Evolutionary conservation across 2,113 vertebrate species (phyloP).

Genomic region (Hiodon tergisus): DNA sequence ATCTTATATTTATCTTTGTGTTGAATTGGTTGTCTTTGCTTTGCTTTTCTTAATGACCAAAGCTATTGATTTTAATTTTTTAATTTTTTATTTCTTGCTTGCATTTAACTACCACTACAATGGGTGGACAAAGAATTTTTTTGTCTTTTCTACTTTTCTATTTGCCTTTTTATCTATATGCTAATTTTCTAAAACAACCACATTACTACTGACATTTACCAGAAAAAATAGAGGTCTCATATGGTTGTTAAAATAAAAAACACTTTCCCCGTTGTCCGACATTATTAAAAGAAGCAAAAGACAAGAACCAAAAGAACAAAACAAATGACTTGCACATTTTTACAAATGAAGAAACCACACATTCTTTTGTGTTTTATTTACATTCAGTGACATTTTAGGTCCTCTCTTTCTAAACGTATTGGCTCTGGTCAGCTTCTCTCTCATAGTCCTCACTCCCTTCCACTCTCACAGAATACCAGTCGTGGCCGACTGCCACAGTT

Average conservation of each 20-base stretch:
- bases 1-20: slow-evolving; percentile 32
- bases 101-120: slow-evolving; percentile 48
- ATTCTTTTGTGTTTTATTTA: slow-evolving; percentile 53
- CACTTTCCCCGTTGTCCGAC: neutral
- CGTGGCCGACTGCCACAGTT: neutral
- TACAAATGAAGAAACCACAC: slow-evolving; percentile 33
- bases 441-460: neutral
- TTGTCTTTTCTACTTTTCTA: slow-evolving; percentile 23
- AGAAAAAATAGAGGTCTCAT: neutral
- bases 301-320: slow-evolving; percentile 45
- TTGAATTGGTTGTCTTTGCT: slow-evolving; percentile 26
- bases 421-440: slow-evolving; percentile 6
- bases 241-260: neutral
- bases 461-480: slow-evolving; percentile 22
- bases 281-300: slow-evolving; percentile 8
- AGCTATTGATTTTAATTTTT: slow-evolving; percentile 25
- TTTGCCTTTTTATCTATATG: slow-evolving; percentile 34
- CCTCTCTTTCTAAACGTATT: slow-evolving; percentile 4
- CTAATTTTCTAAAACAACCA: slow-evolving; percentile 50
- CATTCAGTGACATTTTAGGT: slow-evolving; percentile 40
- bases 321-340: slow-evolving; percentile 42
- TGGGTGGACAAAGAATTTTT: slow-evolving; percentile 20
- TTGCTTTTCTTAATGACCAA: slow-evolving; percentile 46
- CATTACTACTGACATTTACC: slow-evolving; percentile 49
- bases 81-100: slow-evolving; percentile 32